phyloP scores from a whole-genome alignment of 2,113 vertebrate genomes.

The Plecturocebus donacophilus region DNA sequence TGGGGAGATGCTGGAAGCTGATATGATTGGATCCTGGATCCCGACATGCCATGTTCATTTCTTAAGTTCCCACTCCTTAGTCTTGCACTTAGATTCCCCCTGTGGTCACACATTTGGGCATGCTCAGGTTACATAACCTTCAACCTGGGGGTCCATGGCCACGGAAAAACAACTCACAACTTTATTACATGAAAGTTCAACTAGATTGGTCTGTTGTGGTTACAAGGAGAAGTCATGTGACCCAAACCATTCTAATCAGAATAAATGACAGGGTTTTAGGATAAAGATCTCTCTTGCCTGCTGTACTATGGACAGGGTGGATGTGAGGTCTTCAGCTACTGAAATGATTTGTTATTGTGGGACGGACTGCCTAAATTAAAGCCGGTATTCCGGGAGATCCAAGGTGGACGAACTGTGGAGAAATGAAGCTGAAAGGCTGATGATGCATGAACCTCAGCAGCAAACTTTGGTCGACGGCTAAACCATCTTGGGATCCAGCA shows the following conservation, averaged over 20 bases:
- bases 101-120: no score
- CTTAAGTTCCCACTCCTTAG: no score
- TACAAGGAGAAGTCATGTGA: neutral
- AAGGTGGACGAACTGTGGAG: neutral
- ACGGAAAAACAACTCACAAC: no score
- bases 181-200: no score
- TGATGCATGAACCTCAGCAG: neutral
- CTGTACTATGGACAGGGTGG: neutral
- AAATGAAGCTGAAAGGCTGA: neutral
- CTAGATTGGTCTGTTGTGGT: no score
- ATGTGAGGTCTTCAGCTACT: neutral
- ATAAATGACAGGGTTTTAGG: neutral
- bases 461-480: rapidly evolving
- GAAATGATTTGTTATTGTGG: neutral
- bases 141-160: no score
- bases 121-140: no score
- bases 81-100: no score
- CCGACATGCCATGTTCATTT: no score
- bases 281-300: neutral
- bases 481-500: rapidly evolving
- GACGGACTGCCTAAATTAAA: neutral
- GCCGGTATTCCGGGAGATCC: neutral
- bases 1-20: no score
- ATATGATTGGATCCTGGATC: no score
- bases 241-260: neutral